Percentiles rank a stretch among this genome's conserved stretches.
Evolutionary conservation across 2,888 invertebrate species (phyloP).

Genomic region (Gastrophysa polygoni): DNA sequence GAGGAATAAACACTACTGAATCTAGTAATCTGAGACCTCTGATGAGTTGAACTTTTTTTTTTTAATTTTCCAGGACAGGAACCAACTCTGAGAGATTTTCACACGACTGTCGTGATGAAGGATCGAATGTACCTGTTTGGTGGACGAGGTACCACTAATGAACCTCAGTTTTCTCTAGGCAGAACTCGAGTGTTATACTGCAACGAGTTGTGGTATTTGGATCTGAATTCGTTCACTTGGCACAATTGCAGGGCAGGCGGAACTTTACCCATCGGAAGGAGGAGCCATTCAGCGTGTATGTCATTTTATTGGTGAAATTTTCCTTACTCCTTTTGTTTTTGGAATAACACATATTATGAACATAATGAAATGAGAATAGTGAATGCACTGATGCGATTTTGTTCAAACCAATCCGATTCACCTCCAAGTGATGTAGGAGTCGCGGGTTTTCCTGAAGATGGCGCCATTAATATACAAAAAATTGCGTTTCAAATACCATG

Average conservation of each 20-base stretch:
- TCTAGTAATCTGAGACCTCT: neutral
- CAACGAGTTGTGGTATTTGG: constrained; percentile 75
- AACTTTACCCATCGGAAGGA: constrained; percentile 75
- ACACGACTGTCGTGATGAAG: constrained; percentile 79
- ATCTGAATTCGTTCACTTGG: constrained; percentile 76
- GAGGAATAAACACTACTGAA: neutral
- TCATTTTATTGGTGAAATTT: constrained; percentile 29
- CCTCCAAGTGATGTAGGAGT: too few species aligned
- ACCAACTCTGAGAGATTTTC: constrained; percentile 79
- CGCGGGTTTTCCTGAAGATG: too few species aligned
- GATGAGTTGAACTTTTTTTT: constrained; percentile 14
- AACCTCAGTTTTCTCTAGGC: constrained; percentile 64
- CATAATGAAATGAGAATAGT: too few species aligned
- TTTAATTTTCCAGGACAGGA: constrained; percentile 50
- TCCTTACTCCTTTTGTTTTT: too few species aligned
- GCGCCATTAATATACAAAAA: too few species aligned
- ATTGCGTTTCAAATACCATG: too few species aligned
- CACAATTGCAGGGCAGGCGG: constrained; percentile 66
- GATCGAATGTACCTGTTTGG: constrained; percentile 89
- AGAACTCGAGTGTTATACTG: constrained; percentile 78
- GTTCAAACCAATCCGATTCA: too few species aligned
- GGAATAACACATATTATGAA: too few species aligned
- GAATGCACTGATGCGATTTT: too few species aligned
- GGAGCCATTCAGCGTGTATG: constrained; percentile 93
- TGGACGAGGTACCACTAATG: constrained; percentile 68